Base-by-base conservation (phyloP, 2,888 invertebrate genomes). In the Caradrina kadenii region DNA sequence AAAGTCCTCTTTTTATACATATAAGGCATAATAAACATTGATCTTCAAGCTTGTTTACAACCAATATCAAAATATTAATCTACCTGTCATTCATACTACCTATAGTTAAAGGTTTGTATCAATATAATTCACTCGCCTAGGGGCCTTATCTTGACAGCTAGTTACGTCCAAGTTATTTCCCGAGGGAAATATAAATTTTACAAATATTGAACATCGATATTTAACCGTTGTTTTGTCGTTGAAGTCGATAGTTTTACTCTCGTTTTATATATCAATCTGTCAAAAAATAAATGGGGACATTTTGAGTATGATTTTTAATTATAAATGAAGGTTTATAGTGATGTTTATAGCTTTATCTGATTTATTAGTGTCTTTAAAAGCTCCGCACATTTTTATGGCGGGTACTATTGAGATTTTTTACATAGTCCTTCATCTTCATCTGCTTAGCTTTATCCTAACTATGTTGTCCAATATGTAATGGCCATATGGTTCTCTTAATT, bases 131-230 rank as follows among this genome's bases (percentile, higher is more conserved):
- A 58, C 48, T 65, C 55, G 55, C 66, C 17, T 48, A n/a, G 58
- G 54, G 61, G 17, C 52, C 64, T 60, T 67, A 69, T 54, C 64
- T 67, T 69, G 80, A 73, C 77, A 69, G 53, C 31, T 80, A 53
- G 65, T 65, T 58, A 63, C 61, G 49, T 69, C 19, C 54, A 60
- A 64, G 73, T 64, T 76, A 76, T 76, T 69, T 79, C 80, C 67
- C 80, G 3, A 56, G 64, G 50, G 77, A 64, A 76, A 73, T 69
- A 64, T 62, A 50, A 10, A 58, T 63, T 77, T 69, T 56, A 69
- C 59, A 76, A 76, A 69, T 62, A 65, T 73, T 69, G 61, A 56
- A 58, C 69, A 19, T 22, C 55, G 42, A 61, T 61, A 63, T 69
- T 69, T 62, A 53, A 53, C 50, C 15, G 53, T 58, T 58, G 42